Evolutionary conservation across 2,888 invertebrate genomes (phyloP).

Genomic region (Tinea semifulvella): DNA sequence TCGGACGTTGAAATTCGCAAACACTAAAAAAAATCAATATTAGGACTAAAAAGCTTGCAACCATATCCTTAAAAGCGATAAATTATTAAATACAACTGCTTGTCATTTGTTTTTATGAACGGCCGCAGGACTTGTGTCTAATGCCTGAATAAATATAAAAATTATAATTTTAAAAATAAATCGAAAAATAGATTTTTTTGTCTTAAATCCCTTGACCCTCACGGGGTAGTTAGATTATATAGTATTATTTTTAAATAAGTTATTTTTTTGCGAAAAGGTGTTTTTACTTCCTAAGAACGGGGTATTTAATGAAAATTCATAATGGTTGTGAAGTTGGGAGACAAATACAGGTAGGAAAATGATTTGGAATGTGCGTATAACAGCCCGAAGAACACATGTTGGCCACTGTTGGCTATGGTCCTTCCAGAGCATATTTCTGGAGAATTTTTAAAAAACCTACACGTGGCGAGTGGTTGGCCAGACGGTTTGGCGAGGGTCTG

Average conservation of each 20-base stretch:
- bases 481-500: too few relatives aligned
- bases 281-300: too few relatives aligned
- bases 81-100: background rate
- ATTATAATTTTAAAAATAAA: background rate
- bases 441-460: too few relatives aligned
- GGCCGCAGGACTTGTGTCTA: background rate
- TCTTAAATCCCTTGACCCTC: background rate
- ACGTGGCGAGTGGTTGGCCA: too few relatives aligned
- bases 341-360: too few relatives aligned
- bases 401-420: too few relatives aligned
- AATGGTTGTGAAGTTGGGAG: background rate
- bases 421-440: too few relatives aligned
- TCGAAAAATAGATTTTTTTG: background rate
- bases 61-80: too few relatives aligned
- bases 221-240: constrained; percentile 7
- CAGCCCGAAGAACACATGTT: too few relatives aligned
- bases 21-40: background rate
- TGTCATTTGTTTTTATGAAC: background rate
- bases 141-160: background rate
- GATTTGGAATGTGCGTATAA: too few relatives aligned
- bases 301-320: background rate
- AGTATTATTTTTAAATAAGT: background rate
- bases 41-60: too few relatives aligned
- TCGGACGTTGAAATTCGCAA: background rate
- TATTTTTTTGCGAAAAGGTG: too few relatives aligned